Evolutionary conservation across 2,113 vertebrate genomes (phyloP), one percentile per base, ranked within the genome.

Genomic region (Hippocampus abdominalis): DNA sequence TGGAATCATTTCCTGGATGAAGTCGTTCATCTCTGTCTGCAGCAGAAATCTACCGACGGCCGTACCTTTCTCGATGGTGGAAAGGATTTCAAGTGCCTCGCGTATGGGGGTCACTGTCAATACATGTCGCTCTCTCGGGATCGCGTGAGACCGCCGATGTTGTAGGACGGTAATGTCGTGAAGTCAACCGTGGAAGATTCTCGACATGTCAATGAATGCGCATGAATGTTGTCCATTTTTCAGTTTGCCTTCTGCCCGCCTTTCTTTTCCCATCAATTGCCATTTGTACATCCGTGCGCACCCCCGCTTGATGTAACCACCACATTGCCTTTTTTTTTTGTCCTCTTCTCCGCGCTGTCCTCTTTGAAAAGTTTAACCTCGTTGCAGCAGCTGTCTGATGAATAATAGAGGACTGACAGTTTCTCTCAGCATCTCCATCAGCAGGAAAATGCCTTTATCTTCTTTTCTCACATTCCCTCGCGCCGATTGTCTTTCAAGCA

Each of bases 401-500:
- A 89, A 89, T 89, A 89, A 89, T 89, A 84, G 78, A 89, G 65
- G 73, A 81, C 77, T 76, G 78, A 86, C 71, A 42, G 79, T 81
- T 85, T 84, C 80, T 85, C 85, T 77, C 82, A 76, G 70, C 71
- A 42, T 81, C 79, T 83, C 78, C 75, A 80, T 80, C 77, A 84
- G 76, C 86, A 74, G 82, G 79, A 85, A 82, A 69, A 64, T 54
- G 18, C 46, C 75, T 86, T 85, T 87, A 74, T 64, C 69, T 18
- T 27, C 67, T 70, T 69, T 68, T 13, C 69, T 67, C 32, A 12
- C 23, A 49, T 29, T 71, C 39, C 67, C 68, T 51, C 4, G 61
- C 20, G 21, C 18, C 60, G 15, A 42, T 44, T 15, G 8, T 27
- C 32, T 32, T 36, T 32, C 12, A 44, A 13, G 36, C 20, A 36